Evolutionary conservation across 2,797 vertebrate species (phyloP), one percentile per base, ranked within the genome.

Genomic region (Sebastes reedi): DNA sequence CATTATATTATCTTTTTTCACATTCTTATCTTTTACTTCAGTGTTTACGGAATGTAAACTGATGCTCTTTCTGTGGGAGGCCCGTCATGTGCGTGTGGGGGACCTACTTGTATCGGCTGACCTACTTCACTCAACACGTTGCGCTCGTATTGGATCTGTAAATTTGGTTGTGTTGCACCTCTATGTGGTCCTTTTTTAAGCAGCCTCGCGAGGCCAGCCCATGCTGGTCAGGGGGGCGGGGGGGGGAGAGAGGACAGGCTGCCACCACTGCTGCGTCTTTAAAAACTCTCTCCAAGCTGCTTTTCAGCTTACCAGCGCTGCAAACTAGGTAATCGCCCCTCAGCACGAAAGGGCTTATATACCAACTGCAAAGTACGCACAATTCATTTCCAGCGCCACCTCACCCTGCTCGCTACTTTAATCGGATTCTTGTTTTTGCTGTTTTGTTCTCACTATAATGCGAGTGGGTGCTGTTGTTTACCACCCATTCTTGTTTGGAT

Each of bases 251-350:
- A 82, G 93, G 89, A 89, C 89, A 72, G 87, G 67, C 88, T 91
- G 89, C 88, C 88, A 91, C 91, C 87, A n/a, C 68, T 89, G 87
- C 91, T 92, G 87, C 62, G 85, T 93, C 91, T 94, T 92, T 89
- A 89, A 92, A 94, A 94, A 89, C 89, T 91, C 91, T 79, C 83
- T 72, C 76, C 93, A 95, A 96, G 94, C 94, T 89, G 94, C 94
- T 96, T 95, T 95, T 91, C 88, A 93, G 95, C 95, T 96, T 95
- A 95, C 82, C 89, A 89, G 87, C 56, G 5, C 89, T 88, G 88
- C 91, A 91, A 94, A 95, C 92, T 88, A 94, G 95, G 94, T 95
- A 95, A 95, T 95, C 94, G 74, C 89, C 87, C 91, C 87, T 89
- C 88, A 91, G 93, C 94, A 95, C 90, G 92, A 87, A 95, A 86